Evolutionary conservation across 2,113 vertebrate species (phyloP).

Genomic region (Connochaetes taurinus): DNA sequence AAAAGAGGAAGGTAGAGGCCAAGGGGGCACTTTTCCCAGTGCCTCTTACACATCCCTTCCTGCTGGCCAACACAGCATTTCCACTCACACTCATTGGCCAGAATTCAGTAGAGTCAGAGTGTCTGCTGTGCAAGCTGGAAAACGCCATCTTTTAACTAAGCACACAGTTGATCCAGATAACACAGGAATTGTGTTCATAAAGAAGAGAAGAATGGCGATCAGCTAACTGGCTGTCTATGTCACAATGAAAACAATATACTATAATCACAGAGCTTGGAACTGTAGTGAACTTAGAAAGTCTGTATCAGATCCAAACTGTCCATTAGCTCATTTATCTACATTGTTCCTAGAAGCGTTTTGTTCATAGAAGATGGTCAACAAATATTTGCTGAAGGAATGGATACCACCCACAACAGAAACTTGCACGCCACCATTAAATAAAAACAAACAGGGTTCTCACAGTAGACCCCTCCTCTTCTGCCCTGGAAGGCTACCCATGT

Average conservation of each 20-base stretch:
- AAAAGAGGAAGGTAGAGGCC: background rate
- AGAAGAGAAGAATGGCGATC: background rate
- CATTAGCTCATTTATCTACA: background rate
- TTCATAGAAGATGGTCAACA: background rate
- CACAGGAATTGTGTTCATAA: background rate
- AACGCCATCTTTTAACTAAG: background rate
- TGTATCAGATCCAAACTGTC: background rate
- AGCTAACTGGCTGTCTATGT: background rate
- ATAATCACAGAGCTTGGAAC: background rate
- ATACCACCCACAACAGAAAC: background rate
- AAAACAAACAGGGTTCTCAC: background rate
- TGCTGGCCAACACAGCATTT: background rate
- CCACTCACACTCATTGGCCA: background rate
- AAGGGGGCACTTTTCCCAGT: too few species aligned
- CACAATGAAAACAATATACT: background rate
- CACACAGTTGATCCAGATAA: background rate
- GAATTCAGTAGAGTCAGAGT: background rate
- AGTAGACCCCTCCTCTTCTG: background rate
- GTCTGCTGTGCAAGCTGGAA: background rate
- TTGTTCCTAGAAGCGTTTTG: background rate
- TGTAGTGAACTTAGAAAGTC: background rate
- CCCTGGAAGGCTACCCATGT: background rate
- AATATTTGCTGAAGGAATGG: conserved; percentile 12
- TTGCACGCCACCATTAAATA: background rate
- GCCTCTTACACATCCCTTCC: background rate